These are phyloP conservation scores for Amblyteles armatorius DNA, from an alignment of 2,888 invertebrate species.

Conservation along the genomic window DNA sequence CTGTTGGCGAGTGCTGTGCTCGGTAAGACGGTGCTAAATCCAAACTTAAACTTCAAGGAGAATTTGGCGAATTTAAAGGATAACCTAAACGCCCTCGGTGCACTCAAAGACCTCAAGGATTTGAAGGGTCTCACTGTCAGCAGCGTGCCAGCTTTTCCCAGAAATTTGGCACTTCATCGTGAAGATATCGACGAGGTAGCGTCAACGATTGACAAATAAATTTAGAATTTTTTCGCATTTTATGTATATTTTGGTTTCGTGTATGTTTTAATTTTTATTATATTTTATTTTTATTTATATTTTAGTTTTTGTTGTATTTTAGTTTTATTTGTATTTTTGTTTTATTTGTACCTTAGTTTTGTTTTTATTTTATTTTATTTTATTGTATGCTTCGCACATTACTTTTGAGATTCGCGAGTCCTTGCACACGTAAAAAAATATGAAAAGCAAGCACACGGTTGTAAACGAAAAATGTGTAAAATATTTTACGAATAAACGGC, in stretches of 20 bases:
- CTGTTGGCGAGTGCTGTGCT: constrained; percentile 90
- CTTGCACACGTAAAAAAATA: too few species aligned
- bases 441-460: not conserved
- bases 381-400: too few species aligned
- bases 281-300: not conserved
- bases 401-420: too few species aligned
- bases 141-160: constrained; percentile 83
- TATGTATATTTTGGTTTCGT: not conserved
- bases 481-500: not conserved
- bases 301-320: not conserved
- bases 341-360: not conserved
- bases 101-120: constrained; percentile 82
- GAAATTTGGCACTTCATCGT: constrained; percentile 82
- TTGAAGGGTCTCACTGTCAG: constrained; percentile 82
- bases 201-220: not conserved
- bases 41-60: constrained; percentile 82
- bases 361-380: not conserved
- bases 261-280: not conserved
- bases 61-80: constrained; percentile 82
- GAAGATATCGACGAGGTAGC: constrained; percentile 83
- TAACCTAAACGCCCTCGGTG: constrained; percentile 81
- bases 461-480: not conserved
- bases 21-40: constrained; percentile 84
- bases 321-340: not conserved
- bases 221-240: not conserved